phyloP scores from a whole-genome alignment of 2,113 vertebrate genomes.

The Notechis scutatus region DNA sequence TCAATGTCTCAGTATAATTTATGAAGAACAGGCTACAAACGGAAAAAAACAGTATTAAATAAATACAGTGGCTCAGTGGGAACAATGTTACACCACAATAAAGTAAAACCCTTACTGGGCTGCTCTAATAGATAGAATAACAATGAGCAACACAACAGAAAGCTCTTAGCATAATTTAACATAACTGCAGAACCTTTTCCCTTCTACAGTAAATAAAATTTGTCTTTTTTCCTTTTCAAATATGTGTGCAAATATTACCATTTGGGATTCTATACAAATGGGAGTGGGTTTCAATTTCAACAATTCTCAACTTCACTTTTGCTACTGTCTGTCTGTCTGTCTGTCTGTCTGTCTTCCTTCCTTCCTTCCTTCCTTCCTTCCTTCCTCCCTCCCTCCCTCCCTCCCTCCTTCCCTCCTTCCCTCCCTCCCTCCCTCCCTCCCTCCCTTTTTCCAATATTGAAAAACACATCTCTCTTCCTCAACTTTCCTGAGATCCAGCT shows the following conservation, averaged over 20 bases:
- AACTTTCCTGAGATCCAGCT: neutral
- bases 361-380: too few relatives aligned
- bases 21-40: neutral
- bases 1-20: neutral
- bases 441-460: neutral
- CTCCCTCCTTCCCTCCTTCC: too few relatives aligned
- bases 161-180: neutral
- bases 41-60: neutral
- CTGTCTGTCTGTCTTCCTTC: too few relatives aligned
- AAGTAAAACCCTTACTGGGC: neutral
- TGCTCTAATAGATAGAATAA: neutral
- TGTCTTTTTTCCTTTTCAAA: neutral
- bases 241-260: neutral
- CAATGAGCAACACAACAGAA: neutral
- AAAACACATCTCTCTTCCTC: neutral
- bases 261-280: neutral
- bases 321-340: too few relatives aligned
- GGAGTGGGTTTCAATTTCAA: neutral
- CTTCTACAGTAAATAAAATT: neutral
- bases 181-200: neutral
- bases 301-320: neutral
- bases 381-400: too few relatives aligned
- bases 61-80: neutral
- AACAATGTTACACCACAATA: neutral
- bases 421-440: neutral